Percentiles rank a stretch among this genome's conserved stretches.
Evolutionary conservation across 2,888 invertebrate genomes (phyloP).

Genomic region (Dermolepida albohirtum): DNA sequence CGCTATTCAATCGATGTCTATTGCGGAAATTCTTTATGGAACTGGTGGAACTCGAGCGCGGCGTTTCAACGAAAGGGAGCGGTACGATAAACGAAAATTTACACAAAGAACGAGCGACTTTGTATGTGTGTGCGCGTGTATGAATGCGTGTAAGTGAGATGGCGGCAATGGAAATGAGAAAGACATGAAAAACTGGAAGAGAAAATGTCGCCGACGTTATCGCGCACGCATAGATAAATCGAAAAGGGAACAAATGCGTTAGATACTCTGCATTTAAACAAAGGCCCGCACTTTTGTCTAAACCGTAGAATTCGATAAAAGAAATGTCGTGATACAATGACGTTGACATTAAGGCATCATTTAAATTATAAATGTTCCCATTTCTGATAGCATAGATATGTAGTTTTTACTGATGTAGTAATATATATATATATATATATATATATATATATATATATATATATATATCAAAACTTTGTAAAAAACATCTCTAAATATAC

Average conservation of each 20-base stretch:
- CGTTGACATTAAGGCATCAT: not conserved
- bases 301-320: constrained; percentile 12
- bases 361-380: not conserved
- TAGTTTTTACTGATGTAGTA: too few species aligned
- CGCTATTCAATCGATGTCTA: constrained; percentile 30
- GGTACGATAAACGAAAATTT: constrained; percentile 29
- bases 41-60: constrained; percentile 13
- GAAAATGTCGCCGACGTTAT: constrained; percentile 18
- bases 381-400: not conserved
- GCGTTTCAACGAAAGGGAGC: not conserved
- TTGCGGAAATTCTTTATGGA: constrained; percentile 28
- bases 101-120: constrained; percentile 17
- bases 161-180: not conserved
- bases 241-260: constrained; percentile 25
- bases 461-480: too few species aligned
- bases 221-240: constrained; percentile 20
- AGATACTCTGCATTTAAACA: constrained; percentile 8
- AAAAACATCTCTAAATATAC: too few species aligned
- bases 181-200: constrained; percentile 15
- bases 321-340: not conserved
- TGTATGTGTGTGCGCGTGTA: not conserved
- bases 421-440: too few species aligned
- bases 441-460: too few species aligned
- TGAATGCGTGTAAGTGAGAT: constrained; percentile 4
- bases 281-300: not conserved